phyloP scores from a whole-genome alignment of 2,797 vertebrate species.

The Crenuchus spilurus region DNA sequence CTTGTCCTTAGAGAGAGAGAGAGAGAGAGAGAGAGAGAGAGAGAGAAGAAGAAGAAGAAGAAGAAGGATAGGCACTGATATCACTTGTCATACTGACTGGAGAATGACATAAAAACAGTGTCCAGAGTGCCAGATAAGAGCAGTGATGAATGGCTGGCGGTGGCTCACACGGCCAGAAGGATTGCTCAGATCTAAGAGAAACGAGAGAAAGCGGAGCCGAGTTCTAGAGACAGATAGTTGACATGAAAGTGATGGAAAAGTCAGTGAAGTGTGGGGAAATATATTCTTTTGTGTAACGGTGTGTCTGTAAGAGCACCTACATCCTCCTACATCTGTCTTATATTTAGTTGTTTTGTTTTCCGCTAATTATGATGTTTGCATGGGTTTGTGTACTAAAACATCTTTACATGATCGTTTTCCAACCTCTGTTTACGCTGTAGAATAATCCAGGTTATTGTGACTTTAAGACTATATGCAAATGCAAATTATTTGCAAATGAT shows the following conservation, averaged over 20 bases:
- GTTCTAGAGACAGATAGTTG: background rate
- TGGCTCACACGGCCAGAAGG: slow-evolving; percentile 39
- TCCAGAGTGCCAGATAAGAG: slow-evolving; percentile 64
- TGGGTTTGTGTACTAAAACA: too few species aligned
- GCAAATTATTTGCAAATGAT: too few species aligned
- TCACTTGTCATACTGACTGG: slow-evolving; percentile 82
- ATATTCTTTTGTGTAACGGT: slow-evolving; percentile 3
- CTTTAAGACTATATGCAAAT: too few species aligned
- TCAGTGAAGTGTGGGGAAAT: slow-evolving; percentile 12
- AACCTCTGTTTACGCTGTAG: too few species aligned
- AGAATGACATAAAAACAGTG: slow-evolving; percentile 81
- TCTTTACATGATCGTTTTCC: too few species aligned
- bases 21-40: slow-evolving; percentile 5
- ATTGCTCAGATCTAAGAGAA: slow-evolving; percentile 24
- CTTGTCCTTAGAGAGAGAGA: slow-evolving; percentile 24
- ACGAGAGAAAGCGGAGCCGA: slow-evolving; percentile 1
- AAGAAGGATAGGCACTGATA: slow-evolving; percentile 67
- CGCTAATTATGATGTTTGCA: too few species aligned
- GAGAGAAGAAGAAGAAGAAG: slow-evolving; percentile 3
- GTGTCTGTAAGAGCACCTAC: too few species aligned
- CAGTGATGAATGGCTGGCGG: slow-evolving; percentile 47
- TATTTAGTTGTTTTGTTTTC: too few species aligned
- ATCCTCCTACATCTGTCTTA: too few species aligned
- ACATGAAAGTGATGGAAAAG: slow-evolving; percentile 3
- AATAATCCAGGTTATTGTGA: too few species aligned